A percentile compares a stretch with the other conserved stretches of the same genome.
Evolutionary conservation across 1,140 invertebrate genomes (phyloP).

Genomic region (Cyphomyrmex costatus): DNA sequence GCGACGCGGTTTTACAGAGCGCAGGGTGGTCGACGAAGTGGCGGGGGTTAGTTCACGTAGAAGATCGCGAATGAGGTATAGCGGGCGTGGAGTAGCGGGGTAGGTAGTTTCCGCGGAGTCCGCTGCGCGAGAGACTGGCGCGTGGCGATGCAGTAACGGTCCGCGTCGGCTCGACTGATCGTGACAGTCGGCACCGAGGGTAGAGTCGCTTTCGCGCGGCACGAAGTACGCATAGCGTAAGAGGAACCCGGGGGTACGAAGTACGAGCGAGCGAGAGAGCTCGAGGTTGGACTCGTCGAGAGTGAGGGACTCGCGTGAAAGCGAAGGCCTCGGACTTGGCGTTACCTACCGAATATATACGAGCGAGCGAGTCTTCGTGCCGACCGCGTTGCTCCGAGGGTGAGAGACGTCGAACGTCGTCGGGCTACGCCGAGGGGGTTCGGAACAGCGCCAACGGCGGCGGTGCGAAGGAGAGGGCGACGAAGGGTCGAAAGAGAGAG

Average conservation of each 20-base stretch:
- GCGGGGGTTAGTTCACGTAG: constrained; percentile 47
- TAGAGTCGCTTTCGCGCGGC: constrained; percentile 48
- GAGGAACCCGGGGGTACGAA: background rate
- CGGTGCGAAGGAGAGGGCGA: constrained; percentile 47
- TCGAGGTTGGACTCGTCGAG: background rate
- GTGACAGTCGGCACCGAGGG: constrained; percentile 74
- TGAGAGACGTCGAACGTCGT: constrained; percentile 39
- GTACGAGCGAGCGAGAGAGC: background rate
- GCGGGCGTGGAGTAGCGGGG: constrained; percentile 71
- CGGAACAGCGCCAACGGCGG: constrained; percentile 32
- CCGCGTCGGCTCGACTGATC: constrained; percentile 83
- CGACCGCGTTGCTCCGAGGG: constrained; percentile 41
- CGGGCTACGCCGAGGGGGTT: constrained; percentile 3
- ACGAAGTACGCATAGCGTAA: constrained; percentile 40
- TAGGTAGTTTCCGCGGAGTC: constrained; percentile 80
- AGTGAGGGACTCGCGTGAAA: constrained; percentile 10
- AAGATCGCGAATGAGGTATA: constrained; percentile 68
- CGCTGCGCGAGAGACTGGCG: constrained; percentile 84
- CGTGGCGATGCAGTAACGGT: constrained; percentile 84
- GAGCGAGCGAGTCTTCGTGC: constrained; percentile 26
- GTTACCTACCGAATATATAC: too few species aligned
- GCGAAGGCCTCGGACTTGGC: background rate
- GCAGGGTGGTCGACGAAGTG: constrained; percentile 22
- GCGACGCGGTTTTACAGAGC: constrained; percentile 57
- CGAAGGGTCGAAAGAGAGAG: constrained; percentile 40